Base-by-base conservation (phyloP, 92 coral and sea anemone species). In the Bergia sp. region DNA sequence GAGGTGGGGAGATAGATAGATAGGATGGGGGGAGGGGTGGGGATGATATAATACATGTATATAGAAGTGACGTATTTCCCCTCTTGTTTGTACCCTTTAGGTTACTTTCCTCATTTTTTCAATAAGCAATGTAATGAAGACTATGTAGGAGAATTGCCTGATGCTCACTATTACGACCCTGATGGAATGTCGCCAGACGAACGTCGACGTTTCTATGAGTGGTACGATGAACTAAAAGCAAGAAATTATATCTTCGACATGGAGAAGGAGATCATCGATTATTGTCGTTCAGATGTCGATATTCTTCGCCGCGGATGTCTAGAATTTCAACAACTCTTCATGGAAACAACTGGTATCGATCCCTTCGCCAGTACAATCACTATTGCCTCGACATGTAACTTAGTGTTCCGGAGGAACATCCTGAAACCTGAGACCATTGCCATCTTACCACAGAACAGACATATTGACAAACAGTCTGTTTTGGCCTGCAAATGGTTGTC, bases 221-320 rank as follows among this genome's bases (percentile, higher is more conserved):
- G 95, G 92, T 80, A 92, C 77, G 23, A 82, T 1, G 85, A 77
- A 0, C 45, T 86, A 3, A 79, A 77, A 39, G 7, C 77, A 11
- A 15, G 23, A 0, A 53, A 90, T 23, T 75, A 80, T 47, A 88
- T 76, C 77, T 92, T 92, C 81, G 88, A 94, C 37, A 80, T 92
- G 85, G 44, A 76, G 38, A 79, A 90, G 10, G 93, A 94, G 57
- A 85, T 94, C 3, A 72, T 49, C 1, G 79, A 71, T 15, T 94
- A 91, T 69, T 94, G 94, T 78, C 91, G 88, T 3, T 89, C 91
- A 2, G 93, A 94, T 86, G 93, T 90, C 0, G 93, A 88, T 37
- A 91, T 90, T 57, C 82, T 90, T 7, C 50, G 73, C 0, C 82
- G 86, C 1, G 50, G 90, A 13, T 93, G 93, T 67, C 49, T 88